These are phyloP conservation scores for Psittacula echo DNA, from an alignment of 2,797 vertebrate species.

Conservation along the genomic window DNA sequence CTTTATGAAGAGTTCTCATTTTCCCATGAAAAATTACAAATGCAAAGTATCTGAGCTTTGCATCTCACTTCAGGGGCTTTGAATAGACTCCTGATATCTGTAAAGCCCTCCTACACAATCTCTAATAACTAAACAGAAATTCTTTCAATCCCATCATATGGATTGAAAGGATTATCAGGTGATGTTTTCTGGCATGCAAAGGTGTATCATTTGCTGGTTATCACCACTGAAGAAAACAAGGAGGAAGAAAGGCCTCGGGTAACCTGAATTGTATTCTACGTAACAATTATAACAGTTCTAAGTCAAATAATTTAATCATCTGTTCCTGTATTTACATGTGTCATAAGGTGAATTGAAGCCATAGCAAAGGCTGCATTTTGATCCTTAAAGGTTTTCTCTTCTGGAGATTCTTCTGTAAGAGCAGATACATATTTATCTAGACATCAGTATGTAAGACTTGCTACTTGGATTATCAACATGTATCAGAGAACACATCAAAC, in stretches of 20 bases:
- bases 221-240: neutral
- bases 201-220: neutral
- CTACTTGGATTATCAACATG: neutral
- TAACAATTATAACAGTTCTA: neutral
- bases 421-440: neutral
- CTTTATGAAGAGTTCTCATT: neutral
- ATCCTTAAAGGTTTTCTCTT: neutral
- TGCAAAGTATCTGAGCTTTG: neutral
- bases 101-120: neutral
- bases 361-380: neutral
- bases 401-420: neutral
- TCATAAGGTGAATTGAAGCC: neutral
- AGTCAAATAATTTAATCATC: neutral
- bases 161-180: neutral
- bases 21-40: neutral
- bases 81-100: neutral
- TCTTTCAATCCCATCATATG: neutral
- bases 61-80: neutral
- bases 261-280: neutral
- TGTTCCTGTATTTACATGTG: neutral
- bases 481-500: neutral
- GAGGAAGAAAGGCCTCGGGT: neutral
- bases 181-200: neutral
- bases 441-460: neutral
- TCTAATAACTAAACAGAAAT: neutral